Evolutionary conservation across 1,140 invertebrate species (phyloP).

Genomic region (Nasonia giraulti): DNA sequence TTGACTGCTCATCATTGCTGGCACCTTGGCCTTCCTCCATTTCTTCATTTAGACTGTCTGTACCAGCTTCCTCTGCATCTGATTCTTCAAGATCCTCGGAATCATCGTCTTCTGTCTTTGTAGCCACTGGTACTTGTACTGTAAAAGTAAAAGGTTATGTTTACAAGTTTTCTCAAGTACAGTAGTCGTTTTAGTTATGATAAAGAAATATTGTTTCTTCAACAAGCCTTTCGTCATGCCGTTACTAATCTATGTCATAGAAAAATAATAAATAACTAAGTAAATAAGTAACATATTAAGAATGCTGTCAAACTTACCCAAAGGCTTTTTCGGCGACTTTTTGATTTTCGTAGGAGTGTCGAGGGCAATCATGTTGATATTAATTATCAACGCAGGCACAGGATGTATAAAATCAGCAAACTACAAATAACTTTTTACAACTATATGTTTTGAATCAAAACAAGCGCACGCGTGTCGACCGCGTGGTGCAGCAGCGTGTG

Average conservation of each 20-base stretch:
- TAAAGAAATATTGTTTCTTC: neutral
- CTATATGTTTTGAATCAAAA: neutral
- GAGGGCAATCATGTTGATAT: constrained; percentile 32
- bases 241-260: neutral
- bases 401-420: neutral
- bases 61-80: constrained; percentile 36
- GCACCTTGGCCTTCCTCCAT: constrained; percentile 33
- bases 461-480: neutral
- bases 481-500: neutral
- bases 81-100: constrained; percentile 42
- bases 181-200: neutral
- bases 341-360: constrained; percentile 32
- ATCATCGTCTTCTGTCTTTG: constrained; percentile 1
- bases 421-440: neutral
- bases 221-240: neutral
- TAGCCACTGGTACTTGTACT: constrained; percentile 20
- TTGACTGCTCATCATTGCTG: constrained; percentile 25
- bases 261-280: neutral
- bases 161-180: neutral
- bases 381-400: neutral
- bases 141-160: constrained; percentile 32
- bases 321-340: constrained; percentile 34
- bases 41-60: constrained; percentile 49
- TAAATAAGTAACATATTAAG: neutral
- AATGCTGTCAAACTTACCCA: constrained; percentile 18